Base-by-base conservation (phyloP, 1,140 invertebrate genomes). In the Phymastichus coffea region DNA sequence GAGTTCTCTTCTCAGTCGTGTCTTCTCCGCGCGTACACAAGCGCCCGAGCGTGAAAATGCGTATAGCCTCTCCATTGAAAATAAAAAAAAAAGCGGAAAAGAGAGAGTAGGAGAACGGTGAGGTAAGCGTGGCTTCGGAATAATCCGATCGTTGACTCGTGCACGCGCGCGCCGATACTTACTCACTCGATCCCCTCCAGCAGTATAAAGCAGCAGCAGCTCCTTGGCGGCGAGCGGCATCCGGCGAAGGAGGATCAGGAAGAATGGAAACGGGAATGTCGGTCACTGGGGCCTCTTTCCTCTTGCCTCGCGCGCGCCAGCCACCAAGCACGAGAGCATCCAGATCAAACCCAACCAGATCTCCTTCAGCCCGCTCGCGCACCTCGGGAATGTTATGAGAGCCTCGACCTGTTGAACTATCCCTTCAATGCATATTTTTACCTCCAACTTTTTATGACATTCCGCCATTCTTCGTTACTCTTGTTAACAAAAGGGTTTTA, bases 251-350 rank as follows among this genome's bases (percentile, higher is more conserved):
- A 67, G 64, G 59, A 66, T 67, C 65, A 66, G 65, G 54, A 72
- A 70, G 66, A 70, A 70, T 69, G 68, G 67, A 69, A 72, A 67
- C 61, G 68, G 67, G 69, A 75, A 77, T 77, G 66, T 77, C 75
- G 75, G 75, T 77, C 75, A 77, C 65, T 75, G 70, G 72, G 75
- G 67, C 74, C 74, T 63, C 66, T 65, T 63, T 65, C 51, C 58
- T 65, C 58, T 63, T 40, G 52, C 63, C 61, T 66, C 64, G 54
- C 65, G 41, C 44, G 41, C 37, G 57, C 47, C 65, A 67, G 63
- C n/a, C n/a, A n/a, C n/a, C n/a, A n/a, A n/a, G n/a, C n/a, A n/a
- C n/a, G n/a, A n/a, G 64, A 71, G 70, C 67, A 51, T 63, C 49
- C 60, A 57, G 67, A 63, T 25, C 55, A 43, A n/a, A n/a, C n/a